A percentile compares a stretch with the other conserved stretches of the same genome.
These are phyloP conservation scores for Dreissena rostriformis DNA, from an alignment of 1,140 invertebrate genomes.

Conservation along the genomic window DNA sequence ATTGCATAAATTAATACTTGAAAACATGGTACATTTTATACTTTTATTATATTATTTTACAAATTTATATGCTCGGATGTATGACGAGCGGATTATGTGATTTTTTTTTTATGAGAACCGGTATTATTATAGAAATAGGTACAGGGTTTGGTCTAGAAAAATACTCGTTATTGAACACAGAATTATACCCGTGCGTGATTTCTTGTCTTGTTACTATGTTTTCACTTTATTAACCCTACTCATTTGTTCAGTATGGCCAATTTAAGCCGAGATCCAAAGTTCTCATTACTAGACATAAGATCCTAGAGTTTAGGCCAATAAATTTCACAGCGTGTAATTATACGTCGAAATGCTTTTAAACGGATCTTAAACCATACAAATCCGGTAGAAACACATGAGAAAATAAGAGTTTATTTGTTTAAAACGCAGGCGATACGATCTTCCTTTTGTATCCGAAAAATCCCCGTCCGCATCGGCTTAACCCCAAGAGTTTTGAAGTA, in stretches of 20 bases:
- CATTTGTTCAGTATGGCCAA: background rate
- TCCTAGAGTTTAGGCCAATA: slow-evolving; percentile 16
- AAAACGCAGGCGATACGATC: slow-evolving; percentile 42
- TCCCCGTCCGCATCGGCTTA: slow-evolving; percentile 51
- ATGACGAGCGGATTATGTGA: too few relatives aligned
- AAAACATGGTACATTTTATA: too few relatives aligned
- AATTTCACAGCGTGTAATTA: slow-evolving; percentile 51
- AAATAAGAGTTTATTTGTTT: slow-evolving; percentile 58
- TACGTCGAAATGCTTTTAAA: slow-evolving; percentile 36
- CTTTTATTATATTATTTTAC: too few relatives aligned
- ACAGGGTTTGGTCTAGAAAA: too few relatives aligned
- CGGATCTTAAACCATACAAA: slow-evolving; percentile 20
- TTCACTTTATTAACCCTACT: background rate
- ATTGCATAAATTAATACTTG: too few relatives aligned
- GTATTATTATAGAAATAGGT: too few relatives aligned
- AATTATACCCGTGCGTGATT: too few relatives aligned
- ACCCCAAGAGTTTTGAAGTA: slow-evolving; percentile 40
- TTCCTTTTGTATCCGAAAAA: slow-evolving; percentile 34
- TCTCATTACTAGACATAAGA: background rate
- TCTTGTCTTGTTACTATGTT: too few relatives aligned
- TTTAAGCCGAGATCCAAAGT: background rate
- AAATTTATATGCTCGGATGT: too few relatives aligned
- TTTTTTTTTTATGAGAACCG: too few relatives aligned
- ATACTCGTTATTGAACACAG: too few relatives aligned
- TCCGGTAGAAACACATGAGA: slow-evolving; percentile 47